Conservation (phyloP, 2,888 invertebrate species). For the Cryptocheilus praepositus region DNA sequence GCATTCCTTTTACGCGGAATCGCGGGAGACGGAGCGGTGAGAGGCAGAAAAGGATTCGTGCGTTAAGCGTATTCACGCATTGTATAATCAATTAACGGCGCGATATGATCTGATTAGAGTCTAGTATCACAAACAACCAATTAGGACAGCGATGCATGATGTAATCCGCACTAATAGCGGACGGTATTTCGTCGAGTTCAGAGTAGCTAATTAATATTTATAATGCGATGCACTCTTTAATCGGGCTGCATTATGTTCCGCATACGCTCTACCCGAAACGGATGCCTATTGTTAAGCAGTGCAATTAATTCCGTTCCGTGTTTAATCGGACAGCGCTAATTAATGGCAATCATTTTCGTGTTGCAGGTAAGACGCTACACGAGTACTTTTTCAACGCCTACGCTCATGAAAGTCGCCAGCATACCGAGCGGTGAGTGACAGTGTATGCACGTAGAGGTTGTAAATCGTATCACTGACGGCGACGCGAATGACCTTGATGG, state of each 20-base stretch:
- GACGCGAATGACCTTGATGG: too few species aligned
- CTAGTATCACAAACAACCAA: conserved; percentile 28
- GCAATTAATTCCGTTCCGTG: conserved; percentile 51
- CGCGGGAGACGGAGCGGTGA: too few species aligned
- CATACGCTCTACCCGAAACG: conserved; percentile 16
- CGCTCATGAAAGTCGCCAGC: conserved; percentile 10
- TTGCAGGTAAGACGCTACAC: conserved; percentile 5
- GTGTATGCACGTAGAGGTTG: not conserved
- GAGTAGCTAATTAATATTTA: conserved; percentile 57
- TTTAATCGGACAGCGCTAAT: conserved; percentile 38
- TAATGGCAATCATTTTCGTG: conserved; percentile 35
- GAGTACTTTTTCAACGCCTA: not conserved
- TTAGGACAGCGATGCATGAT: conserved; percentile 28
- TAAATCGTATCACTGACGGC: too few species aligned
- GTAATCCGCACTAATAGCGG: not conserved
- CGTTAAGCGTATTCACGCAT: conserved; percentile 15
- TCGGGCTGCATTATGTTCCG: conserved; percentile 19
- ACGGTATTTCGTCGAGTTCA: conserved; percentile 25
- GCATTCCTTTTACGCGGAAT: not conserved
- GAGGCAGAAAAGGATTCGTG: not conserved
- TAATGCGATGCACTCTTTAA: conserved; percentile 51
- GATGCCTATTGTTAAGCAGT: not conserved
- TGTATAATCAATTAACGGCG: conserved; percentile 31
- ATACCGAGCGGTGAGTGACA: conserved; percentile 8
- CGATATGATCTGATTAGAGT: conserved; percentile 14